Evolutionary conservation across 2,797 vertebrate genomes (phyloP).

Genomic region (Acipenser oxyrinchus): DNA sequence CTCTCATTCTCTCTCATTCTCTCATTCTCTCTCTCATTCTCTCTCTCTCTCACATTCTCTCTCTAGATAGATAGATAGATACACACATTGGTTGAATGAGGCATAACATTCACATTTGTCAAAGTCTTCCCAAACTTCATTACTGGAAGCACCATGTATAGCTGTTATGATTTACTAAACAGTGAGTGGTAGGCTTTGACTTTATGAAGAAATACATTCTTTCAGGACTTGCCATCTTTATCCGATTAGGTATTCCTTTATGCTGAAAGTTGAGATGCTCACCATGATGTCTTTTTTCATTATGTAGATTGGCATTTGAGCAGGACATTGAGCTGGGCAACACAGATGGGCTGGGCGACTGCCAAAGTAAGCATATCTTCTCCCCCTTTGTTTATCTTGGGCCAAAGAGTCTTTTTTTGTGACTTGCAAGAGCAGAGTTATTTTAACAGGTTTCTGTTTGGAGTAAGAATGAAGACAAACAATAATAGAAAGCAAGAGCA

Average conservation of each 20-base stretch:
- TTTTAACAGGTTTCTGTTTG: conserved; percentile 15
- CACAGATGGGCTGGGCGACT: conserved; percentile 98
- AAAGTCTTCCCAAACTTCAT: too few species aligned
- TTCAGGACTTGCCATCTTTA: conserved; percentile 6
- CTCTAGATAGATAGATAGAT: background rate
- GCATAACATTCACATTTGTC: background rate
- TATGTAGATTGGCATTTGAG: conserved; percentile 83
- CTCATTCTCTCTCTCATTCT: background rate
- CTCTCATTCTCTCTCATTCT: background rate
- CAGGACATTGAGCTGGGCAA: conserved; percentile 95
- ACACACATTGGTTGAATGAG: background rate
- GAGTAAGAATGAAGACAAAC: background rate
- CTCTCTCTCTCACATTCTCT: background rate
- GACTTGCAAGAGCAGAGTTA: conserved; percentile 34
- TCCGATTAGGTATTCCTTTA: conserved; percentile 3
- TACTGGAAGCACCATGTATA: too few species aligned
- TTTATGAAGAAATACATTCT: background rate
- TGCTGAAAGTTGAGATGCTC: conserved; percentile 40
- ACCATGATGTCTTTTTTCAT: conserved; percentile 67
- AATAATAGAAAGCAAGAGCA: conserved; percentile 1
- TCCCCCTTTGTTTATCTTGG: conserved; percentile 46
- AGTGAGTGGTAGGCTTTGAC: background rate
- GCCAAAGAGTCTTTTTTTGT: conserved; percentile 44
- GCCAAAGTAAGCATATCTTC: conserved; percentile 90
- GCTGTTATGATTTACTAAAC: too few species aligned